Base-by-base conservation (phyloP, 2,113 vertebrate genomes). In the Xyliphius kryptos region DNA sequence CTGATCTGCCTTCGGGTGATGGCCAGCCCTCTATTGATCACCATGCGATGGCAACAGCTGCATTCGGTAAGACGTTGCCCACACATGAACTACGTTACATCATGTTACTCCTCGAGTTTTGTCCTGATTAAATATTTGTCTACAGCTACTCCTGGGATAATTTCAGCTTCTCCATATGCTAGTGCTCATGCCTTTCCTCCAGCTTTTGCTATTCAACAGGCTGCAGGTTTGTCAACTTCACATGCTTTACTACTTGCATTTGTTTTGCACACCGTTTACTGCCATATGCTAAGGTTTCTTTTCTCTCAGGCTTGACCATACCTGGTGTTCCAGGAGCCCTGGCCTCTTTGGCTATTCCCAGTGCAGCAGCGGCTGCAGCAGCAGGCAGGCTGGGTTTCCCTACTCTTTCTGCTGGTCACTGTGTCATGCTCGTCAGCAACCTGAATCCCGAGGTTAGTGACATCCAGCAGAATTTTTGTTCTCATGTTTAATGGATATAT, bases 341-440 rank as follows among this genome's bases (percentile, higher is more conserved):
- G 72, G 89, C 93, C 68, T 91, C 92, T 3, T 76, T 98, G 74
- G 78, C 87, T 55, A 89, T 97, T 11, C 91, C 92, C 0, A 81
- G 87, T 8, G 82, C 81, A n/a, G 84, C 90, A 0, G 91, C 91
- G 0, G 91, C 89, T 0, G 91, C 90, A 0, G 89, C 90, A 6
- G 90, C 91, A 1, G 87, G 90, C 58, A 83, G 93, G 66, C 85
- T 96, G 46, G 88, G 89, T 41, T 91, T 95, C 72, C 87, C 86
- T 1, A 81, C 86, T 70, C 78, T 96, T 37, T 72, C 88, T 0
- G 73, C 89, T 0, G 91, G 91, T 19, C 91, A 95, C 76, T 87
- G 86, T 0, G 95, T 98, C 70, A 82, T 98, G 78, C 85, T 98
- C 79, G 86, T 97, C 88, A 96, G 93, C 91, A 97, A 95, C 87